These are phyloP conservation scores for Idaea dimidiata DNA, from an alignment of 2,888 invertebrate species.

Conservation along the genomic window DNA sequence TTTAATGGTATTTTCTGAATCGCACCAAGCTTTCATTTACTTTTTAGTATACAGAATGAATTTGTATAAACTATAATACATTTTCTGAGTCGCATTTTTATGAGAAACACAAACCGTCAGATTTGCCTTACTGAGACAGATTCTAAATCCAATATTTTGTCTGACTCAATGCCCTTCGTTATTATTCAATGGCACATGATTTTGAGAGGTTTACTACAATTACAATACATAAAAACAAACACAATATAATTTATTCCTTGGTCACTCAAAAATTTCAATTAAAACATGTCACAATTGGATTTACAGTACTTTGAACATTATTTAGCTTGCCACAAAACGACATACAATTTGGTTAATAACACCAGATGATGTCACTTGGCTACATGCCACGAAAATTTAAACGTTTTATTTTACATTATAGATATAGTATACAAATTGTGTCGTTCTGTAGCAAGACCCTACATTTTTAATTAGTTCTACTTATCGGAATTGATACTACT, in stretches of 20 bases:
- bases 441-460: not conserved
- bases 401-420: slow-evolving; percentile 34
- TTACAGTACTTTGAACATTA: slow-evolving; percentile 58
- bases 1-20: slow-evolving; percentile 82
- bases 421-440: slow-evolving; percentile 45
- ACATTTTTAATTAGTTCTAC: slow-evolving; percentile 1
- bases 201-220: slow-evolving; percentile 33
- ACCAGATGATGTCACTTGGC: not conserved
- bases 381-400: slow-evolving; percentile 9
- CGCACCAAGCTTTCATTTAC: slow-evolving; percentile 81
- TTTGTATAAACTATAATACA: slow-evolving; percentile 77
- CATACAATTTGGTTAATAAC: not conserved
- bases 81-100: slow-evolving; percentile 58
- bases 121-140: slow-evolving; percentile 60
- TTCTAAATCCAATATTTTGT: slow-evolving; percentile 67
- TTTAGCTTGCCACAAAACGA: slow-evolving; percentile 24
- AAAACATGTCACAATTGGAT: slow-evolving; percentile 44
- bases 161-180: slow-evolving; percentile 67
- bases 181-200: slow-evolving; percentile 67
- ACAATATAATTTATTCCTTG: slow-evolving; percentile 32
- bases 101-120: slow-evolving; percentile 62
- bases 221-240: slow-evolving; percentile 39
- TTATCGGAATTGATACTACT: slow-evolving; percentile 68
- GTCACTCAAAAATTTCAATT: slow-evolving; percentile 36
- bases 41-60: slow-evolving; percentile 80